Conservation (phyloP, 2,888 invertebrate species). For the Trilocha varians region DNA sequence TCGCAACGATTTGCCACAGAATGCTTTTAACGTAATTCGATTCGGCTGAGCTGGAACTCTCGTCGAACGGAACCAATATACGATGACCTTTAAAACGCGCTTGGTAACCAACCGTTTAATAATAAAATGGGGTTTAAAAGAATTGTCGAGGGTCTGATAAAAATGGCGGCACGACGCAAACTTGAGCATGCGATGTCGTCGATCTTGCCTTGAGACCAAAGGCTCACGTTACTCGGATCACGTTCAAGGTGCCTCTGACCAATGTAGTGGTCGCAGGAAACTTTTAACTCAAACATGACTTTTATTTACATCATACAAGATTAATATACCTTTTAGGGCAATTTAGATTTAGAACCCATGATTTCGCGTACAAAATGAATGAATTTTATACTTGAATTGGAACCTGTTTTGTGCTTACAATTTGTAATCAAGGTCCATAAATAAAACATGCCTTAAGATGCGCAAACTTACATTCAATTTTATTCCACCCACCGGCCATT, state of each 20-base stretch:
- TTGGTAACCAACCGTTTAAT: constrained; percentile 23
- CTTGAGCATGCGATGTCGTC: constrained; percentile 45
- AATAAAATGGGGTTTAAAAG: constrained; percentile 23
- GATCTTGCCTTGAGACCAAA: constrained; percentile 60
- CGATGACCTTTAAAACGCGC: constrained; percentile 33
- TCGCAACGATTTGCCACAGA: constrained; percentile 64
- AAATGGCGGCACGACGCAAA: constrained; percentile 37
- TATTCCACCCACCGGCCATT: constrained; percentile 53
- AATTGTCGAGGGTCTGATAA: constrained; percentile 38
- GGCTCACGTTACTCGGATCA: constrained; percentile 67
- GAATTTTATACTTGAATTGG: constrained; percentile 33
- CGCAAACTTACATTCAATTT: constrained; percentile 38
- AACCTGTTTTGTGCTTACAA: constrained; percentile 27
- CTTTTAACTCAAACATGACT: constrained; percentile 37
- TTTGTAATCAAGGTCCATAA: constrained; percentile 33
- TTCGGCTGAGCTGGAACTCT: constrained; percentile 57
- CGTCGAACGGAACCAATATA: constrained; percentile 48
- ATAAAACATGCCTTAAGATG: constrained; percentile 36
- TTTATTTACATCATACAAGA: constrained; percentile 9
- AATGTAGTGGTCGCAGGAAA: constrained; percentile 39
- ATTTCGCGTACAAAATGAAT: too few species aligned
- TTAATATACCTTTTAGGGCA: too few species aligned
- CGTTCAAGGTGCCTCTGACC: constrained; percentile 62
- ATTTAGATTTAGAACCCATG: too few species aligned
- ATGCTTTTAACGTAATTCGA: constrained; percentile 67